A percentile compares a stretch with the other conserved stretches of the same genome.
Evolutionary conservation across 2,888 invertebrate genomes (phyloP).

Genomic region (Seira musarum): DNA sequence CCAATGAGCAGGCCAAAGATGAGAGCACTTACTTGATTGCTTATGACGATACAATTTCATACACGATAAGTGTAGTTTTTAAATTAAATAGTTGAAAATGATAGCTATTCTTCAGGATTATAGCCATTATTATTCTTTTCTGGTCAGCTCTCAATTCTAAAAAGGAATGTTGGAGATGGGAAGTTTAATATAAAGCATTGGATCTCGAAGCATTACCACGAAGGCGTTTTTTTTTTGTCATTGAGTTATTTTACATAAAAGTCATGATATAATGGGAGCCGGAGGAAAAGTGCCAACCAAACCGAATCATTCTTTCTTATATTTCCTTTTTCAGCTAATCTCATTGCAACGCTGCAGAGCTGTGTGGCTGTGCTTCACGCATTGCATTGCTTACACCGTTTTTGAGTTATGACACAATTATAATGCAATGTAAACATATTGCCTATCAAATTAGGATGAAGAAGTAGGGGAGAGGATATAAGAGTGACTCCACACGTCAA

Average conservation of each 20-base stretch:
- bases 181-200: background rate
- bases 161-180: background rate
- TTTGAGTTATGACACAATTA: slow-evolving; percentile 15
- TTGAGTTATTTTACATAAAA: too few relatives aligned
- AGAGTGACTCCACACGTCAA: background rate
- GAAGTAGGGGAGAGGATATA: background rate
- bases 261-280: too few relatives aligned
- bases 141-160: background rate
- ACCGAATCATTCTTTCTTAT: background rate
- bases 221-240: too few relatives aligned
- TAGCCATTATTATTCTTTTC: background rate
- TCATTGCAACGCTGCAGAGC: background rate
- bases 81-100: background rate
- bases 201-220: background rate
- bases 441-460: slow-evolving; percentile 4
- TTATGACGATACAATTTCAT: background rate
- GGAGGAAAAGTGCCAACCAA: background rate
- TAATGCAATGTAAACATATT: slow-evolving; percentile 4
- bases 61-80: background rate
- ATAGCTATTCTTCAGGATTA: background rate
- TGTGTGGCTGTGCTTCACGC: background rate
- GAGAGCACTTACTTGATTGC: too few relatives aligned
- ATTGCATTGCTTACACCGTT: too few relatives aligned
- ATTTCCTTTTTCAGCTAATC: background rate
- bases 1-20: too few relatives aligned